Base-by-base conservation (phyloP, 2,113 vertebrate genomes). In the Toxotes jaculatrix region DNA sequence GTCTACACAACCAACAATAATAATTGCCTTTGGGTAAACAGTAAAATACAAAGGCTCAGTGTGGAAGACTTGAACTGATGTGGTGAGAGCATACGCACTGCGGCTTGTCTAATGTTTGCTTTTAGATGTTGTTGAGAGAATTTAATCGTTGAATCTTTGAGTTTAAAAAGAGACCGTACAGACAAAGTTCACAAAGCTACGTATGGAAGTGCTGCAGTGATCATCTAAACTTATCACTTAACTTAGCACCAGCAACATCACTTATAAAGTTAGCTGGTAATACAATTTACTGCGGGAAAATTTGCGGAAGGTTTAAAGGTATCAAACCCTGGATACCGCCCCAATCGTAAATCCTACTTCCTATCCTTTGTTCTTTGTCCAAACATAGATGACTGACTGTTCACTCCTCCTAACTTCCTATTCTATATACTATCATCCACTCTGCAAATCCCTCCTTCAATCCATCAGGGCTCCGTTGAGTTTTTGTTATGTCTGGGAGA, bases 361-460 rank as follows among this genome's bases (percentile, higher is more conserved):
- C 40, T 67, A 32, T 45, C 36, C 55, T 87, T 76, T 76, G 63
- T 70, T 74, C 81, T 84, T 59, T 77, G 60, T 62, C 62, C 31
- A 77, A 53, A 68, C 57, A 84, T 23, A 56, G 55, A 76, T 4
- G 47, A 56, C 47, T 72, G 23, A 51, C 59, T 47, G n/a, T 40
- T 80, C 21, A 38, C 19, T 49, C 4, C 23, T 61, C 31, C 21
- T 60, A 21, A 31, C 77, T 38, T 75, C 73, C 65, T 4, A 4
- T 32, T 60, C 51, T 53, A 13, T 55, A 62, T 27, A 67, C 63
- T 40, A 23, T 68, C 36, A 77, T 80, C 67, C 53, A 11, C 51
- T 74, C 51, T 40, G 61, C 56, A 63, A 59, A 71, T 83, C 57
- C 67, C 32, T 60, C 32, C 14, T 51, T 73, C 62, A 21, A 27